A percentile compares a stretch with the other conserved stretches of the same genome.
phyloP scores from a whole-genome alignment of 2,888 invertebrate genomes.

The Cerceris ruficornis region DNA sequence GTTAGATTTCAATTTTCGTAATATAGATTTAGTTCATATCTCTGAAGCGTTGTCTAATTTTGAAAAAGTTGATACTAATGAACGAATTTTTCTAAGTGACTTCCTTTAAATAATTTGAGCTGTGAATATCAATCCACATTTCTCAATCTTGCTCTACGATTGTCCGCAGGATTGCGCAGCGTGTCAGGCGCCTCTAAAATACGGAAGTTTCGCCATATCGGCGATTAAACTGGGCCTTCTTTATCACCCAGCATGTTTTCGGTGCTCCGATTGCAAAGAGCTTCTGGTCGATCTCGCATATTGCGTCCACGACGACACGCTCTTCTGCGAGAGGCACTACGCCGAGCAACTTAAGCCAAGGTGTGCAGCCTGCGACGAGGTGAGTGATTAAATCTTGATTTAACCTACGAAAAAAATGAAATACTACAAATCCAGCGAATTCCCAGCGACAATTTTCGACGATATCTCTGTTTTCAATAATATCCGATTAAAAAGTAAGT shows the following conservation, averaged over 20 bases:
- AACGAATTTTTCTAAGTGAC: not conserved
- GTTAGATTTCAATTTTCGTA: too few species aligned
- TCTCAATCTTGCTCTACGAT: not conserved
- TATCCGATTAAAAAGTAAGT: too few species aligned
- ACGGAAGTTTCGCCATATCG: constrained; percentile 92
- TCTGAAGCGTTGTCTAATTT: too few species aligned
- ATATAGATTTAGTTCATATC: too few species aligned
- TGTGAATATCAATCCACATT: not conserved
- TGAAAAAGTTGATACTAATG: not conserved
- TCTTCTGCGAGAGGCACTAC: constrained; percentile 97
- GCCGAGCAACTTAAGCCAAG: constrained; percentile 97
- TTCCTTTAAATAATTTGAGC: not conserved
- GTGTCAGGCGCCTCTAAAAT: constrained; percentile 90
- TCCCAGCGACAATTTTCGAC: too few species aligned
- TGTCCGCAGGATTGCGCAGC: constrained; percentile 89
- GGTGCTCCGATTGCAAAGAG: constrained; percentile 94
- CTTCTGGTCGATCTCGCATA: constrained; percentile 97
- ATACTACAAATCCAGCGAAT: too few species aligned
- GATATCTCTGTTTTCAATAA: too few species aligned
- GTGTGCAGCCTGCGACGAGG: constrained; percentile 99
- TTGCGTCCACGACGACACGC: constrained; percentile 93
- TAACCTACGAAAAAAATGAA: too few species aligned
- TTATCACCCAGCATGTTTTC: constrained; percentile 97
- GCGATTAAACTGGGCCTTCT: constrained; percentile 91
- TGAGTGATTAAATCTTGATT: too few species aligned